Conservation (phyloP, 2,797 vertebrate species). For the Heterohyrax brucei region DNA sequence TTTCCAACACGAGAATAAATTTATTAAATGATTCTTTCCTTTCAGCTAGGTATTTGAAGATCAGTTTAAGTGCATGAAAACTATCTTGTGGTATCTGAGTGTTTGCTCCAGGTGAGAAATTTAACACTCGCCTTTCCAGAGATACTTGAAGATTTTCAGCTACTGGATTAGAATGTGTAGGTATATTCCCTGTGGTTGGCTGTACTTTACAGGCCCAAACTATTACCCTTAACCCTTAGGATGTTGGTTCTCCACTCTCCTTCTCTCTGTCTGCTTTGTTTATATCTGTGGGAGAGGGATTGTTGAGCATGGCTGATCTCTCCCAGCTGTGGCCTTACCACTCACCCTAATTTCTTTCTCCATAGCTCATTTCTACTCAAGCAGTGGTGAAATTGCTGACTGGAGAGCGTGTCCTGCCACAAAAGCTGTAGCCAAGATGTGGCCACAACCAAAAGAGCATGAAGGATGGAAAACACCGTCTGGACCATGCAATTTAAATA, state of each 20-base stretch:
- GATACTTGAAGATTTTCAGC: conserved; percentile 69
- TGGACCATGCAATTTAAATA: conserved; percentile 83
- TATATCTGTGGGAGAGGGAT: conserved; percentile 75
- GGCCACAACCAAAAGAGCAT: conserved; percentile 73
- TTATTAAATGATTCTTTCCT: conserved; percentile 74
- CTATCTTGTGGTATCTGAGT: conserved; percentile 70
- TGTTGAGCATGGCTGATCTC: conserved; percentile 86
- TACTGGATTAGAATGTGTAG: conserved; percentile 51
- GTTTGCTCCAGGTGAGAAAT: conserved; percentile 74
- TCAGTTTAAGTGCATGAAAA: conserved; percentile 75
- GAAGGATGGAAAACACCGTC: conserved; percentile 84
- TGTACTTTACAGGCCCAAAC: conserved; percentile 33
- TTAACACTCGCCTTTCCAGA: conserved; percentile 72
- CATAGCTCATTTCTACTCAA: conserved; percentile 86
- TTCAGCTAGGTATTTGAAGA: conserved; percentile 79
- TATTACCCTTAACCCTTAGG: conserved; percentile 62
- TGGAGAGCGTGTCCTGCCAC: conserved; percentile 73
- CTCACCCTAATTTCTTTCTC: conserved; percentile 85
- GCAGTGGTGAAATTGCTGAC: conserved; percentile 87
- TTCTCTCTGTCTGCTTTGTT: conserved; percentile 74
- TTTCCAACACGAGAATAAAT: conserved; percentile 72
- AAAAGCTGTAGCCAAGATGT: conserved; percentile 81
- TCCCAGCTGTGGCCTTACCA: conserved; percentile 86
- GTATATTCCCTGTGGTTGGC: conserved; percentile 32
- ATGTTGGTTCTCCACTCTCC: conserved; percentile 62